Conservation (phyloP, 2,888 invertebrate species). For the Argynnis bischoffii region DNA sequence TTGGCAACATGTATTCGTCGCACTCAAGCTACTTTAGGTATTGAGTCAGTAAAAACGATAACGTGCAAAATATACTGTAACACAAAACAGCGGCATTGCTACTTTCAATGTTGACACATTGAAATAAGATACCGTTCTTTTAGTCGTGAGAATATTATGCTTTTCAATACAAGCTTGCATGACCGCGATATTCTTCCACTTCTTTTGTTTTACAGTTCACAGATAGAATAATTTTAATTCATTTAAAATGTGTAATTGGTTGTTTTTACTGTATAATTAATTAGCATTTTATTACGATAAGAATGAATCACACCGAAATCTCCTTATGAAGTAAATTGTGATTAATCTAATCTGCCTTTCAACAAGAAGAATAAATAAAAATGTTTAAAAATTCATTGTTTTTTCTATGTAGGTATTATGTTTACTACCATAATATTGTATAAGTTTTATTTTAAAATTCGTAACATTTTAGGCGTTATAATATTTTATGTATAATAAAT, state of each 20-base stretch:
- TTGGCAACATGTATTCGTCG: neutral
- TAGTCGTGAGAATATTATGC: conserved; percentile 47
- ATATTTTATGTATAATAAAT: no score
- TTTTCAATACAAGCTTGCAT: conserved; percentile 44
- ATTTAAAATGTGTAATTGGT: conserved; percentile 17
- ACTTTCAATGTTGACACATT: conserved; percentile 49
- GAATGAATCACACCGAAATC: no score
- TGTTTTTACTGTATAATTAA: neutral
- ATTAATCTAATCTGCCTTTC: no score
- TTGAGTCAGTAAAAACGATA: conserved; percentile 40
- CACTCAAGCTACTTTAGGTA: neutral
- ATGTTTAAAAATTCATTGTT: no score
- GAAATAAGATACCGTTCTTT: conserved; percentile 49
- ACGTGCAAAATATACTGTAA: conserved; percentile 53
- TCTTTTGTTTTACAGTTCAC: conserved; percentile 39
- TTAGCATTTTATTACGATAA: no score
- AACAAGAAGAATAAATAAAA: no score
- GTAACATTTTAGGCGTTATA: no score
- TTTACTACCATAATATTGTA: no score
- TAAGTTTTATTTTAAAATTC: no score
- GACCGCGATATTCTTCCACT: conserved; percentile 39
- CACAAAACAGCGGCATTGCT: conserved; percentile 48
- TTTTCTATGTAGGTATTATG: no score
- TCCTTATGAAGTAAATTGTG: no score
- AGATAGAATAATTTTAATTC: conserved; percentile 30